Evolutionary conservation across 2,113 vertebrate genomes (phyloP), one percentile per base, ranked within the genome.

Genomic region (Halichoeres trimaculatus): DNA sequence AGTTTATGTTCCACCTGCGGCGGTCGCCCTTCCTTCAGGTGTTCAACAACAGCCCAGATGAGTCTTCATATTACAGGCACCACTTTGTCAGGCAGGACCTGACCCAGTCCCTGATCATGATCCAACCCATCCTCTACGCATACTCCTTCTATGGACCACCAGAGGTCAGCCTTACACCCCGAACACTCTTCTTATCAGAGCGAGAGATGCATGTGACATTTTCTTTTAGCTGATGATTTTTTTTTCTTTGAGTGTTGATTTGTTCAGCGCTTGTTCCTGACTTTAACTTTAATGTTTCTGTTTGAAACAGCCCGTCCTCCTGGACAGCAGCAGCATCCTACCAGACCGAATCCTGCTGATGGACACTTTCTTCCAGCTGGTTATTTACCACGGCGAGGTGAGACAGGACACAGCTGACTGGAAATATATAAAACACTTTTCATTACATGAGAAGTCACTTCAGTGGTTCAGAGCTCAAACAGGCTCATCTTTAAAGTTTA

Each of bases 1-100:
- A 99, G 98, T 99, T 99, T 76, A 99, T 99, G 96, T 99, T 99
- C 93, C 98, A 99, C 81, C 92, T 99, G 89, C 93, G 98, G 63
- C 92, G 98, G 81, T 99, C 98, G 12, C 96, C 97, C 0, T 99
- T 99, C 94, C 96, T 99, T 71, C 97, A 99, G 85, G 97, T 99
- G 59, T 99, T 99, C 83, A 99, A 99, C 92, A 99, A 98, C 91
- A 99, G 98, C 56, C 98, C 98, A 0, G 98, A 99, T 24, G 98
- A 99, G 78, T 98, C 97, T 0, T 98, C 98, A 0, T 99, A 97
- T 47, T 99, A 99, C 76, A 93, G 97, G 26, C 98, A 99, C 89
- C 96, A 99, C 78, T 99, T 99, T 84, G 94, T 96, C 75, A 92
- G 97, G 56, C 97, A 99, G 89, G 97, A 99, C 81, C 92, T 99